phyloP scores from a whole-genome alignment of 37 sponge, comb jelly and placozoan genomes.

The Haliclona indistincta region DNA sequence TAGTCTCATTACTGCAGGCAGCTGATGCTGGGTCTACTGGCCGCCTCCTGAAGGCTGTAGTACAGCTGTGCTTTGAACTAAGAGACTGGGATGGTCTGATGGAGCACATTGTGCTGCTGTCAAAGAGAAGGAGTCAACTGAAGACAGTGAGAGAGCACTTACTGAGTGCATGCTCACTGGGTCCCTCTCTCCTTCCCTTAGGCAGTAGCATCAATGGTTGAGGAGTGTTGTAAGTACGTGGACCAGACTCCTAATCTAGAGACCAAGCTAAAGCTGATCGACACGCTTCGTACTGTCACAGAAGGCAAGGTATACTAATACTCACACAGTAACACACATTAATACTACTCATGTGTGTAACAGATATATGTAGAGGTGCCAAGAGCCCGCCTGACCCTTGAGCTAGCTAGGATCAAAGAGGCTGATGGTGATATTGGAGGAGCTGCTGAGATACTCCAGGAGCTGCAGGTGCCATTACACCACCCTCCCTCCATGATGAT shows the following conservation, averaged over 20 bases:
- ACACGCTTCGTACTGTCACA: conserved; percentile 86
- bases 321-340: background rate
- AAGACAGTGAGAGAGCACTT: conserved; percentile 69
- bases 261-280: conserved; percentile 87
- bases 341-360: background rate
- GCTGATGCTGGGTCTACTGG: conserved; percentile 81
- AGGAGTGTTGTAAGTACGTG: conserved; percentile 88
- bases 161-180: background rate
- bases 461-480: conserved; percentile 72
- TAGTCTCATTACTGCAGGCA: conserved; percentile 57
- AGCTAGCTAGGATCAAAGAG: conserved; percentile 88
- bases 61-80: conserved; percentile 84
- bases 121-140: conserved; percentile 87
- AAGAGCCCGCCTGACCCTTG: conserved; percentile 92
- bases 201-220: conserved; percentile 93
- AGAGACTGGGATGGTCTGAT: conserved; percentile 89
- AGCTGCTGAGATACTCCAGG: conserved; percentile 89
- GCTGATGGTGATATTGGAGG: conserved; percentile 73
- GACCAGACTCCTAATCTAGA: conserved; percentile 81
- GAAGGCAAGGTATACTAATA: conserved; percentile 86
- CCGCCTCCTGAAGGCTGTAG: conserved; percentile 82
- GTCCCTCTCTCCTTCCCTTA: no score
- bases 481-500: background rate
- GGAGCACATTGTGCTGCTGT: conserved; percentile 85
- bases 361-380: conserved; percentile 98